These are phyloP conservation scores for Baronia brevicornis DNA, from an alignment of 2,888 invertebrate species.

Conservation along the genomic window DNA sequence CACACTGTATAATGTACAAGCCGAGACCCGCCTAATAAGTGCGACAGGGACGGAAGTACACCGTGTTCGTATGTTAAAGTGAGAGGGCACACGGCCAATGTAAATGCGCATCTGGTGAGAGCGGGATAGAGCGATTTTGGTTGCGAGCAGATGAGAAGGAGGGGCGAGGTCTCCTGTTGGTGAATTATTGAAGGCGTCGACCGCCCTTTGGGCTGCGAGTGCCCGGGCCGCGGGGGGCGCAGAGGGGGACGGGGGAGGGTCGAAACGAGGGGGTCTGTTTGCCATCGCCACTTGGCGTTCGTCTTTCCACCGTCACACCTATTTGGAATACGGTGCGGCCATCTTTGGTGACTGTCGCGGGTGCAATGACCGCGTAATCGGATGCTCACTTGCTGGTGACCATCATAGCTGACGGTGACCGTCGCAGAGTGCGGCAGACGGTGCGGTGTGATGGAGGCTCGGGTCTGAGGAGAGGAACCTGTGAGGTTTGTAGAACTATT, in stretches of 20 bases:
- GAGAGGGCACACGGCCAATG: conserved; percentile 20
- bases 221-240: conserved; percentile 25
- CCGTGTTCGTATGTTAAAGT: not conserved
- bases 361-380: conserved; percentile 37
- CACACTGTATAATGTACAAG: conserved; percentile 61
- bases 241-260: conserved; percentile 20
- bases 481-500: too few species aligned
- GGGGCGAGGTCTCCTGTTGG: conserved; percentile 44
- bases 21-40: conserved; percentile 53
- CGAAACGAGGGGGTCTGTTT: conserved; percentile 23
- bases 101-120: conserved; percentile 38
- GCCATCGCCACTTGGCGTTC: conserved; percentile 44
- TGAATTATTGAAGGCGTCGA: conserved; percentile 64
- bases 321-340: conserved; percentile 45
- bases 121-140: conserved; percentile 31
- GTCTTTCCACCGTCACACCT: conserved; percentile 63
- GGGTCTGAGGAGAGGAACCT: conserved; percentile 2
- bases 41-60: conserved; percentile 32
- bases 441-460: conserved; percentile 5
- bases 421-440: conserved; percentile 9
- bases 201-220: conserved; percentile 63
- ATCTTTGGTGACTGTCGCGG: conserved; percentile 30
- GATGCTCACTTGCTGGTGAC: conserved; percentile 43
- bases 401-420: conserved; percentile 15
- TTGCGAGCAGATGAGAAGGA: conserved; percentile 44